Conservation (phyloP, 2,888 invertebrate genomes). For the Xestia ashworthii region DNA sequence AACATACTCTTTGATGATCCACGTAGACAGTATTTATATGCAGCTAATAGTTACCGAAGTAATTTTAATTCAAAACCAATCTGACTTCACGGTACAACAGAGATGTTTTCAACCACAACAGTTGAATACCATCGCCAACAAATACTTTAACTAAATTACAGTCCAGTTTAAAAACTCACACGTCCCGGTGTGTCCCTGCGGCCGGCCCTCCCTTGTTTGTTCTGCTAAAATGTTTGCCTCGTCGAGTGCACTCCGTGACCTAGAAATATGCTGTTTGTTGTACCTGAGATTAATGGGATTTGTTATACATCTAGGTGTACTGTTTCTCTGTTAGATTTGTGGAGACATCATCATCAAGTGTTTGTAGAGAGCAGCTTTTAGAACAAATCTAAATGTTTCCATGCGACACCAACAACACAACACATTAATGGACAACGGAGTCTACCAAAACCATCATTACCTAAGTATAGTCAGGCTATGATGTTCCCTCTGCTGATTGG, state of each 20-base stretch:
- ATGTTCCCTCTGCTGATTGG: background rate
- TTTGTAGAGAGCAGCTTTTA: background rate
- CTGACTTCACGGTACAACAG: background rate
- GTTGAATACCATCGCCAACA: conserved; percentile 2
- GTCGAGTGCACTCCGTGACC: conserved; percentile 69
- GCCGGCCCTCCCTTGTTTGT: conserved; percentile 82
- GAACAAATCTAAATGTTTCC: background rate
- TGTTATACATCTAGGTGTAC: background rate
- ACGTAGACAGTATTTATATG: too few relatives aligned
- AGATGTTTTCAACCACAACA: background rate
- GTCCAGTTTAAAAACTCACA: conserved; percentile 40
- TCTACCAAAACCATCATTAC: background rate
- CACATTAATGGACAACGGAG: background rate
- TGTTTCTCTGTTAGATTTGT: background rate
- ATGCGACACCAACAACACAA: background rate
- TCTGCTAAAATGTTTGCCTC: conserved; percentile 85
- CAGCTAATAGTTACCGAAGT: background rate
- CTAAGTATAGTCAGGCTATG: background rate
- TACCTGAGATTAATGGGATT: conserved; percentile 61
- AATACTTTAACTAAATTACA: conserved; percentile 57
- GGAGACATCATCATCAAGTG: background rate
- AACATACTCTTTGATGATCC: background rate
- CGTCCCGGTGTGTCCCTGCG: conserved; percentile 64
- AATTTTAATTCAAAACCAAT: background rate
- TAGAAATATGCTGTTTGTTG: conserved; percentile 54